Evolutionary conservation across 2,113 vertebrate species (phyloP), one percentile per base, ranked within the genome.

Genomic region (Apteryx owenii): DNA sequence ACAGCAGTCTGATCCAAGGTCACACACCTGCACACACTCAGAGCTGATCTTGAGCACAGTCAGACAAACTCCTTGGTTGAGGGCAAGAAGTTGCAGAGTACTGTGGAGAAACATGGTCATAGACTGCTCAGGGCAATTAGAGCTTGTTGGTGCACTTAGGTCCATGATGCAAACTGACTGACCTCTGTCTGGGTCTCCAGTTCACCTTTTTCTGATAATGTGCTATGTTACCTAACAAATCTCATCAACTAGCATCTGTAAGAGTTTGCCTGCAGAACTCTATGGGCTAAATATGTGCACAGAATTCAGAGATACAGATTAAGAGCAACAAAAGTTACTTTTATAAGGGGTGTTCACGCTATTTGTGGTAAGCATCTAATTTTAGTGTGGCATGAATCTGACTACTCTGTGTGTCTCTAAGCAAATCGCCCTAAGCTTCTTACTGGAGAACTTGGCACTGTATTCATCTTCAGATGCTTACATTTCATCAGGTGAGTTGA

Each of bases 381-480:
- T 85, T 86, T 60, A 44, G 29, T 4, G 4, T 36, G 33, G 0
- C 16, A 11, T 65, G 46, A 71, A 36, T 61, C 3, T 1, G 22
- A 70, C 7, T 42, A 15, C 10, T 68, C 56, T 2, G 1, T 61
- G 17, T 73, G 7, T 31, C 8, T 64, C 60, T 58, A 36, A 89
- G 33, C n/a, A 86, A 33, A 81, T 91, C 0, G 0, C 23, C n/a
- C 5, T 65, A 2, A 7, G 10, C 36, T 72, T 48, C n/a, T 64
- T 84, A 65, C 46, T 26, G 31, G 44, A 3, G 18, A 42, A 78
- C 54, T 29, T 73, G n/a, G 38, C 26, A 40, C 15, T 40, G 29
- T 15, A 33, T 28, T 60, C 44, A 56, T 56, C 22, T 56, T 10
- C 26, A 1, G 1, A 36, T 79, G 28, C 33, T 33, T 88, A 2